A percentile compares a stretch with the other conserved stretches of the same genome.
phyloP scores from a whole-genome alignment of 64 coral and sea anemone genomes.

The Trachythela sp. region DNA sequence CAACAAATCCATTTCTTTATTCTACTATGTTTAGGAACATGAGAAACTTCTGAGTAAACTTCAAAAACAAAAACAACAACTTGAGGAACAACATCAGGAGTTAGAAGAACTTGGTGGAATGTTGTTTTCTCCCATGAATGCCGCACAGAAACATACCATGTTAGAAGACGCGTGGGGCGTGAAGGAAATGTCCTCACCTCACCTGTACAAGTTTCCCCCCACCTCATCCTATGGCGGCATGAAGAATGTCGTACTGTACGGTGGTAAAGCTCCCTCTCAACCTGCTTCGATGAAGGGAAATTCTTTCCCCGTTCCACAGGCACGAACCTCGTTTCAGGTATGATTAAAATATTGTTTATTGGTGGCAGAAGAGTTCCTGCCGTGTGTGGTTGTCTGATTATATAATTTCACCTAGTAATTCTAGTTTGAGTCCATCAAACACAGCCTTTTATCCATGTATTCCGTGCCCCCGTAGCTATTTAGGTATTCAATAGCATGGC shows the following conservation, averaged over 20 bases:
- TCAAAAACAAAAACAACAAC: conserved; percentile 85
- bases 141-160: neutral
- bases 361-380: neutral
- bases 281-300: neutral
- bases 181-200: neutral
- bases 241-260: neutral
- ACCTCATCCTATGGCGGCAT: neutral
- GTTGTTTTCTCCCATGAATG: conserved; percentile 62
- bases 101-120: conserved; percentile 75
- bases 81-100: conserved; percentile 96
- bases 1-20: too few relatives aligned
- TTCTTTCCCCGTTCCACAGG: neutral
- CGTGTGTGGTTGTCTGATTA: too few relatives aligned
- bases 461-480: too few relatives aligned
- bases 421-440: too few relatives aligned
- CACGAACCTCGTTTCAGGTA: neutral
- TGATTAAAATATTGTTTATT: neutral
- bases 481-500: too few relatives aligned
- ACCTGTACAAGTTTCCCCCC: neutral
- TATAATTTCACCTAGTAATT: too few relatives aligned
- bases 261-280: neutral
- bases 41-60: conserved; percentile 68
- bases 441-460: too few relatives aligned
- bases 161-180: conserved; percentile 13
- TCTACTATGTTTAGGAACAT: conserved; percentile 63